Base-by-base conservation (phyloP, 30 jellyfish, hydroid and myxozoan genomes). In the Mastigias papua region DNA sequence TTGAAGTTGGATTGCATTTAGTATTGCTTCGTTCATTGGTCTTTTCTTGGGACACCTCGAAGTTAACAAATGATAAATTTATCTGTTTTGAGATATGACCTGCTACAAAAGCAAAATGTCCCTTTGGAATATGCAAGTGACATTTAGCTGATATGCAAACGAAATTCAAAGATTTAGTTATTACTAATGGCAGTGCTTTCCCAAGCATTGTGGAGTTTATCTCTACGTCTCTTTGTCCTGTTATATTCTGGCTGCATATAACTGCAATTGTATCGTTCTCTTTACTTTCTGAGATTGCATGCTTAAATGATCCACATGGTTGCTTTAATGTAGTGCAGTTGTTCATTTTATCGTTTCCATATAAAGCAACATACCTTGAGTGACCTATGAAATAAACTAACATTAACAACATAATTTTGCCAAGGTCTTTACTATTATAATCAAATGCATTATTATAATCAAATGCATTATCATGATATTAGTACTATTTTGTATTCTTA, bases 1-100 rank as follows among this genome's bases (percentile, higher is more conserved):
- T 48, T 0, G 88, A 76, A 11, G 86, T 64, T 5, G 98, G 96
- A 42, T 48, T 74, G 77, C 98, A 94, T 22, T 46, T 31, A 34
- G 69, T 84, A 72, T 48, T 58, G 17, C 31, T 27, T 54, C 73
- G 60, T 28, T 28, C 68, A 17, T 33, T 62, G 10, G 34, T 58
- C 2, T 35, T 51, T 8, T 58, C 50, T 32, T 74, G 89, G 10
- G 83, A 34, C 0, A 86, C 9, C 11, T 86, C 57, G 15, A 86
- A 69, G 32, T 86, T 64, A 0, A 11, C 34, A 34, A 86, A 86
- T 17, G 83, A 57, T 6, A 86, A 76, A 35, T 35, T 32, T 58
- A 76, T 42, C 42, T 27, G 77, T 29, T 64, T 51, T 16, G 61
- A 0, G 17, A 34, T 37, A 69, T 34, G 72, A 1, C 74, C 78